A percentile compares a stretch with the other conserved stretches of the same genome.
These are phyloP conservation scores for Edolisoma coerulescens DNA, from an alignment of 2,113 vertebrate species.

Conservation along the genomic window DNA sequence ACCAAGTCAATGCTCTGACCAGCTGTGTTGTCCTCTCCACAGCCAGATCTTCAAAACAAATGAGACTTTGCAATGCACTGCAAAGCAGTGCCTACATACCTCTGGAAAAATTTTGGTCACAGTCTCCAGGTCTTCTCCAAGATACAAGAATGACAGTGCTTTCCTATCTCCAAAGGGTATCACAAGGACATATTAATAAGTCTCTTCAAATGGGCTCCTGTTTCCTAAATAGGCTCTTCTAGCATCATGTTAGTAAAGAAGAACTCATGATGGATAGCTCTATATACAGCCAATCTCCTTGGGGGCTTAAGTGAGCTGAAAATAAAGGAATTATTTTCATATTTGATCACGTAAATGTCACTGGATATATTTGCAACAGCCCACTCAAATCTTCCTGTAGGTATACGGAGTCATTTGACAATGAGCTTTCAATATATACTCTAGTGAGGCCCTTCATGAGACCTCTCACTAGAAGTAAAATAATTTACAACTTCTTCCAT, in stretches of 20 bases:
- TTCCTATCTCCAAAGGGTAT: neutral
- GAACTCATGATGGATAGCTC: neutral
- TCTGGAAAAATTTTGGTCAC: neutral
- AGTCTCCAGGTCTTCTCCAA: neutral
- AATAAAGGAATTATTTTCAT: constrained; percentile 38
- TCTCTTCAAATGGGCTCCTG: neutral
- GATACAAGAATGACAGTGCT: neutral
- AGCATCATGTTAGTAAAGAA: neutral
- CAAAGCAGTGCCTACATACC: neutral
- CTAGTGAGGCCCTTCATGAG: neutral
- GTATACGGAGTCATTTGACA: neutral
- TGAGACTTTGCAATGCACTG: neutral
- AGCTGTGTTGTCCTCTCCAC: neutral
- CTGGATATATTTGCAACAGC: neutral
- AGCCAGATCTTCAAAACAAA: neutral
- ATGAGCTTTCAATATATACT: neutral
- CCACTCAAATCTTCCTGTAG: neutral
- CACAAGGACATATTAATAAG: neutral
- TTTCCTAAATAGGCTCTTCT: neutral
- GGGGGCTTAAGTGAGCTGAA: neutral
- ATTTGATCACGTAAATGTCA: constrained; percentile 27
- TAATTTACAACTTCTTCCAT: neutral
- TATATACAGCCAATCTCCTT: neutral
- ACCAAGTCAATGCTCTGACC: neutral
- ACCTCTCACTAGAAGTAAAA: neutral